Evolutionary conservation across 1,140 invertebrate genomes (phyloP), one percentile per base, ranked within the genome.

Genomic region (Portunus trituberculatus): DNA sequence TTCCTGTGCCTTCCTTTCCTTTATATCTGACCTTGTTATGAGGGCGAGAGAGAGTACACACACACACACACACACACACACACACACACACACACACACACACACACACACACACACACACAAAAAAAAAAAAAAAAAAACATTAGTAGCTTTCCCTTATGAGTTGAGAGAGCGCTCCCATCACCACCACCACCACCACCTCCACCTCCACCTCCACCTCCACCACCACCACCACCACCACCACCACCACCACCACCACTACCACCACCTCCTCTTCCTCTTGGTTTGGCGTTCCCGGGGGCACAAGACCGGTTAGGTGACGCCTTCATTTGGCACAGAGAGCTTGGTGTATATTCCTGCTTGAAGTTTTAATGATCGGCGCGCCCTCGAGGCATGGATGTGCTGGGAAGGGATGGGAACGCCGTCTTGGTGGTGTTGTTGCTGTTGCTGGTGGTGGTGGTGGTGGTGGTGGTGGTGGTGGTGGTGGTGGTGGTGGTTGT

Each of bases 81-180:
- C 82, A 84, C 82, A 84, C 82, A 84, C 82, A 84, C 82, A 84
- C 82, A 84, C 82, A 86, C 83, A 86, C 83, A 86, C 83, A 86
- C 83, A 86, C 83, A 86, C 83, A 86, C 83, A 86, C 83, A 86
- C 31, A 86, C 83, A 86, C 83, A 86, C 83, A 86, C 83, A 86
- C 20, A 86, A 10, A 86, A 10, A 86, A 28, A 86, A 32, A 87
- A 14, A 87, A 6, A 32, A 16, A 32, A 16, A 31, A 14, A 16
- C 86, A 87, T 31, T 39, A 76, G 7, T 39, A 39, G 39, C 39
- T 20, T 76, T 76, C 20, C 67, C 67, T 20, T n/a, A 20, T n/a
- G 25, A 76, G 20, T 76, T 76, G 67, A 76, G 20, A n/a, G 67
- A 76, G 67, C 20, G 67, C 67, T n/a, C 67, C 67, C 67, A 76